Evolutionary conservation across 2,113 vertebrate genomes (phyloP), one percentile per base, ranked within the genome.

Genomic region (Microtus montanus): DNA sequence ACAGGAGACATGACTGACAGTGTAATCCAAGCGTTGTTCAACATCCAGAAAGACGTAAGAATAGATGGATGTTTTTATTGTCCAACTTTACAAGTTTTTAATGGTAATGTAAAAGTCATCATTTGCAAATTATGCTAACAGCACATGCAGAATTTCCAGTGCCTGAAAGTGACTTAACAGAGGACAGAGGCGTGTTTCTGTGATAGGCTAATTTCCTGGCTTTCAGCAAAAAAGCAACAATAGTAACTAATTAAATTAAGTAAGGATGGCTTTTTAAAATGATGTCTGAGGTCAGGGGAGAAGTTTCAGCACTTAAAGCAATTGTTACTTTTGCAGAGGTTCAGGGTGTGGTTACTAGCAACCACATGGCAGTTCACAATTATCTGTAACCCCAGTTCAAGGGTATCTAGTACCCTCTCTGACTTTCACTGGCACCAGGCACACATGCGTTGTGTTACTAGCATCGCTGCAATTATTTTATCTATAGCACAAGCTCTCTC

Each of bases 121-220:
- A 77, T 82, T 88, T 88, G 14, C 30, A 93, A 92, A 47, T 95
- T 66, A 82, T 38, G 44, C 91, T 84, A 61, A 19, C 75, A 73
- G 44, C 77, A 89, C 61, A 41, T 75, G 78, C 5, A 89, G 8
- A 66, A 44, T 77, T 90, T 6, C 7, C n/a, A 83, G 70, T 71
- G 13, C 2, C 2, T 87, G 70, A 91, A 92, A 94, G 38, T 66
- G 33, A 52, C 85, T 89, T 41, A 74, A 19, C 19, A 73, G 35
- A 35, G 19, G 1, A 22, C 38, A 54, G 78, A 52, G 52, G 11
- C 5, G 0, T 47, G 13, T 13, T 28, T 75, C 41, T 47, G 24
- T 47, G 41, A 35, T 52, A 35, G 77, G 35, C 30, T 52, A 3
- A 52, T 78, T 78, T 49, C 47, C 28, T 78, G 44, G 28, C 28